Conservation (phyloP, 2,113 vertebrate genomes). For the Telmatochromis sp. region DNA sequence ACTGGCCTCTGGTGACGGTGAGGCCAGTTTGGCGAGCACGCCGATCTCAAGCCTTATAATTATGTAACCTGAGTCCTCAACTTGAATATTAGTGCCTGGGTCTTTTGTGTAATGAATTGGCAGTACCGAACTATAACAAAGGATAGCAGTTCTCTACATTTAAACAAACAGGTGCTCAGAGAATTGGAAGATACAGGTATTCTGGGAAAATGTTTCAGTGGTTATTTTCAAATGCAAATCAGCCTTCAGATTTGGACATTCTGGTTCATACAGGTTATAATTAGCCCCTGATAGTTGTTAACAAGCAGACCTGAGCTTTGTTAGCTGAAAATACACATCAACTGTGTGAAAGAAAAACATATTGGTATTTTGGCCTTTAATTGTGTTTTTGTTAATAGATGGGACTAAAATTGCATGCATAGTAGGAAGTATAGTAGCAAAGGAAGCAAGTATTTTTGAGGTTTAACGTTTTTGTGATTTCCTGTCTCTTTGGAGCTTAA, state of each 20-base stretch:
- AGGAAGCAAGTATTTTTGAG: neutral
- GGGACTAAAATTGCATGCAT: neutral
- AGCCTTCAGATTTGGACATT: neutral
- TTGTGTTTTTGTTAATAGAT: neutral
- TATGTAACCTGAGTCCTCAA: neutral
- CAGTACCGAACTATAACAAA: neutral
- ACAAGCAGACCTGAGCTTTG: neutral
- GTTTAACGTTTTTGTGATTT: neutral
- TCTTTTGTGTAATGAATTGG: neutral
- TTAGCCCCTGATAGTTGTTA: neutral
- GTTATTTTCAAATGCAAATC: neutral
- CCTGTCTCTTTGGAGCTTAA: neutral
- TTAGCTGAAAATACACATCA: neutral
- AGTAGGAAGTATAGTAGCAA: neutral
- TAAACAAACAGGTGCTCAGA: neutral
- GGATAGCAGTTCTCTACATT: neutral
- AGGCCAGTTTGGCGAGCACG: neutral
- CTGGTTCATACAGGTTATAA: neutral
- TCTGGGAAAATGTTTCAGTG: neutral
- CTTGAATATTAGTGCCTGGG: neutral
- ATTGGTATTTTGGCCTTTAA: neutral
- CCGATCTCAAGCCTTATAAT: neutral
- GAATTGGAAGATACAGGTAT: neutral
- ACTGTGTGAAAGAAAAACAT: neutral
- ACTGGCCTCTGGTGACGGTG: neutral